Evolutionary conservation across 2,797 vertebrate genomes (phyloP), one percentile per base, ranked within the genome.

Genomic region (Poecile montanus): DNA sequence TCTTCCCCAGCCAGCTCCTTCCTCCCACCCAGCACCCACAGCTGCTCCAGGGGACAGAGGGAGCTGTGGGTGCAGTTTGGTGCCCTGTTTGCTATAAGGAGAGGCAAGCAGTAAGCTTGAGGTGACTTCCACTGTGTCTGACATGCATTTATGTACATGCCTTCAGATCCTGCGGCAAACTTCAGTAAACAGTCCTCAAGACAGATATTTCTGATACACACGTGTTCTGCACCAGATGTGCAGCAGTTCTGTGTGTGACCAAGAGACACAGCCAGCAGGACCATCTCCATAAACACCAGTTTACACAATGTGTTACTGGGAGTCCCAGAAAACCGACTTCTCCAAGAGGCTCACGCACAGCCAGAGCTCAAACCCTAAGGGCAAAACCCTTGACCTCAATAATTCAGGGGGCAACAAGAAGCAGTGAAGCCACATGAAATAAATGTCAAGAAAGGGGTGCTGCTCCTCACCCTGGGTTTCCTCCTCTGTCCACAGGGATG

Each of bases 341-440:
- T 61, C 44, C 36, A 13, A 32, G 9, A 6, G n/a, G 56, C 19
- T 83, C 54, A 29, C 0, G 1, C 42, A 53, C n/a, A 80, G 44
- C 3, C 68, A 77, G 45, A 85, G 56, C 48, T 29, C 9, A 7
- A 92, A 51, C 7, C 66, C 70, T 34, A 40, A 62, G 79, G 76
- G 51, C 51, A 84, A 86, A 56, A 62, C 38, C 76, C 58, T 42
- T 32, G 65, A 47, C 27, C 2, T 11, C 47, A 78, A 23, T 54
- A 72, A 86, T 62, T 73, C 48, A 91, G 44, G n/a, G 67, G 65
- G 21, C 58, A 62, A 81, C 11, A 62, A 77, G 62, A 82, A 56
- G 76, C 66, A 61, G 75, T 19, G 73, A 83, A 88, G 58, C 27
- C 82, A 77, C 54, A 40, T n/a, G 44, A 81, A 95, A 86, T 76